Conservation (phyloP, 92 coral and sea anemone genomes). For the Epizoanthus fatuus region DNA sequence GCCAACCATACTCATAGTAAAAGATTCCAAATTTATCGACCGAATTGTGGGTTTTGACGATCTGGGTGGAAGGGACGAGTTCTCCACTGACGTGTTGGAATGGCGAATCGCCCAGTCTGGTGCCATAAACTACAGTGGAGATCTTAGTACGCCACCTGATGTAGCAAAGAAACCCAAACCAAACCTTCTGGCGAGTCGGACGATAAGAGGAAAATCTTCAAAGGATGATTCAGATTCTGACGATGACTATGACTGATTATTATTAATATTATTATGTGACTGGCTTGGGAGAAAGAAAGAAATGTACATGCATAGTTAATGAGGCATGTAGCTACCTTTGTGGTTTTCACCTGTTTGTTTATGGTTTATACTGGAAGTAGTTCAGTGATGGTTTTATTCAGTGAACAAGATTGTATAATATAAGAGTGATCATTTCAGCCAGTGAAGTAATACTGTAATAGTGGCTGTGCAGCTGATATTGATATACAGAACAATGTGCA, state of each 20-base stretch:
- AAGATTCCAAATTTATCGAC: conserved; percentile 95
- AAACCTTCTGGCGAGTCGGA: conserved; percentile 73
- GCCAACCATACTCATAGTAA: conserved; percentile 87
- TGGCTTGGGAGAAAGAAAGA: too few relatives aligned
- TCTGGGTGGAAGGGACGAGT: conserved; percentile 96
- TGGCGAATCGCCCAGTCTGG: conserved; percentile 96
- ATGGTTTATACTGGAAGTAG: too few relatives aligned
- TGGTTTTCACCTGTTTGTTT: too few relatives aligned
- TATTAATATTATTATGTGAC: too few relatives aligned
- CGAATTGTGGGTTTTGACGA: conserved; percentile 98
- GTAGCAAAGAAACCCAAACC: conserved; percentile 68
- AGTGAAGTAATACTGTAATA: too few relatives aligned
- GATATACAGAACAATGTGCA: too few relatives aligned
- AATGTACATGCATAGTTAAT: too few relatives aligned
- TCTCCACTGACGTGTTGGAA: conserved; percentile 92
- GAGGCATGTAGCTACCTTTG: too few relatives aligned
- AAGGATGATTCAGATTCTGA: conserved; percentile 84
- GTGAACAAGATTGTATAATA: too few relatives aligned
- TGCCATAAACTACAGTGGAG: conserved; percentile 94
- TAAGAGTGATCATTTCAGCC: too few relatives aligned
- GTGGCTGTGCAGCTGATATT: too few relatives aligned
- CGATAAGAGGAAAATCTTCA: conserved; percentile 72
- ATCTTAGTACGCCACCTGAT: conserved; percentile 88
- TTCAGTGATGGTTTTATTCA: too few relatives aligned
- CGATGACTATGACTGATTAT: conserved; percentile 71